phyloP scores from a whole-genome alignment of 2,113 vertebrate species.

The Peromyscus polionotus region DNA sequence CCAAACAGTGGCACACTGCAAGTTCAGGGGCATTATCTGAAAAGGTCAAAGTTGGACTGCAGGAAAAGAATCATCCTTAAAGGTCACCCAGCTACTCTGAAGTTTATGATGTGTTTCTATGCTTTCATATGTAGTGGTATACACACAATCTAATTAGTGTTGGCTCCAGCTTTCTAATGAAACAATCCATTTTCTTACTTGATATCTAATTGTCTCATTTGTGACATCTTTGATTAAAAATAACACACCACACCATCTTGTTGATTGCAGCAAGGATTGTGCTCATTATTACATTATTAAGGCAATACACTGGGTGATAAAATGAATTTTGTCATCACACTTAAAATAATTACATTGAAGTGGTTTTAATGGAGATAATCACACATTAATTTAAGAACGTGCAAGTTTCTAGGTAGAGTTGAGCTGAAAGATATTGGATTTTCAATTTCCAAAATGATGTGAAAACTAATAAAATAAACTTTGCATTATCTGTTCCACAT shows the following conservation, averaged over 20 bases:
- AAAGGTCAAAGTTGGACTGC: slow-evolving; percentile 80
- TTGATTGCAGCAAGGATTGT: slow-evolving; percentile 67
- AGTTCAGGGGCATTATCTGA: slow-evolving; percentile 77
- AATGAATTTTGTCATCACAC: slow-evolving; percentile 65
- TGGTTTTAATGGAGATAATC: slow-evolving; percentile 77
- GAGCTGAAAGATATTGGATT: slow-evolving; percentile 4
- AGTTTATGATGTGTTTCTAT: slow-evolving; percentile 76
- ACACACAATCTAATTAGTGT: slow-evolving; percentile 81
- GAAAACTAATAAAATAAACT: slow-evolving; percentile 36
- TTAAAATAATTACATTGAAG: slow-evolving; percentile 74
- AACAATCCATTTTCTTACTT: slow-evolving; percentile 83
- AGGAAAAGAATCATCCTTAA: slow-evolving; percentile 75
- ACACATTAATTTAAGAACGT: slow-evolving; percentile 58
- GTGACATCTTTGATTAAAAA: slow-evolving; percentile 80
- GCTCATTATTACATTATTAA: slow-evolving; percentile 79
- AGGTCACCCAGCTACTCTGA: slow-evolving; percentile 83
- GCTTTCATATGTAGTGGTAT: slow-evolving; percentile 71
- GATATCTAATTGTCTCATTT: slow-evolving; percentile 80
- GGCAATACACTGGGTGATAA: slow-evolving; percentile 69
- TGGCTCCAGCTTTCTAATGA: slow-evolving; percentile 79
- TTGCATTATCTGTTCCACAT: background rate
- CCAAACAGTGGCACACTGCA: slow-evolving; percentile 74
- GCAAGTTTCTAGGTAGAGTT: slow-evolving; percentile 54
- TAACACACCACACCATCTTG: slow-evolving; percentile 11
- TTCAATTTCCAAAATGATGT: slow-evolving; percentile 24